Evolutionary conservation across 2,797 vertebrate species (phyloP).

Genomic region (Phoebastria nigripes): DNA sequence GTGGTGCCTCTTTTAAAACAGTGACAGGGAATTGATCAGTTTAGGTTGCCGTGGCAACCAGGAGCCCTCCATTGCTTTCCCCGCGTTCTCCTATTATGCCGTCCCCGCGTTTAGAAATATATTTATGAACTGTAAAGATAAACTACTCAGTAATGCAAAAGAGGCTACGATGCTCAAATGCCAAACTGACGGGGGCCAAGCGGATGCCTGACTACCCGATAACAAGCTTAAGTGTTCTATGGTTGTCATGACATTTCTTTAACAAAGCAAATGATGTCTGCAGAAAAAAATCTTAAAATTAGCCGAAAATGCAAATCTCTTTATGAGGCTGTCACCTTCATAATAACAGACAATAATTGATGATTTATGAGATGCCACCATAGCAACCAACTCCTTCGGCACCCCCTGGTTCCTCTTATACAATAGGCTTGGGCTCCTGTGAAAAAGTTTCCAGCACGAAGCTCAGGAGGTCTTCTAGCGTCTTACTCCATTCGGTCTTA

Average conservation of each 20-base stretch:
- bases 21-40: conserved; percentile 86
- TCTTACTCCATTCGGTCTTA: neutral
- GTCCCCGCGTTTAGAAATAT: conserved; percentile 69
- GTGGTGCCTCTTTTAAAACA: conserved; percentile 75
- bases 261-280: conserved; percentile 75
- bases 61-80: conserved; percentile 64
- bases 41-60: conserved; percentile 80
- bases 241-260: conserved; percentile 78
- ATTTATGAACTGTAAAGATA: conserved; percentile 77
- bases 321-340: conserved; percentile 78
- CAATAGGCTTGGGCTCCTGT: conserved; percentile 41
- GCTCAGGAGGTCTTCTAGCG: neutral
- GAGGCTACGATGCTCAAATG: conserved; percentile 61
- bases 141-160: conserved; percentile 77
- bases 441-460: conserved; percentile 54
- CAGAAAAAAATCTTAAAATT: conserved; percentile 73
- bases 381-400: conserved; percentile 73
- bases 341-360: conserved; percentile 79
- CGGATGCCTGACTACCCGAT: conserved; percentile 65
- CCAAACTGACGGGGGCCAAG: conserved; percentile 68
- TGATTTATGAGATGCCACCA: conserved; percentile 82
- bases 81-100: conserved; percentile 46
- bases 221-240: conserved; percentile 70
- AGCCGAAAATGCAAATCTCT: conserved; percentile 75
- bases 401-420: conserved; percentile 64